phyloP scores from a whole-genome alignment of 35 echinoderm and acorn worm species.

The Nesometra sesokonis region DNA sequence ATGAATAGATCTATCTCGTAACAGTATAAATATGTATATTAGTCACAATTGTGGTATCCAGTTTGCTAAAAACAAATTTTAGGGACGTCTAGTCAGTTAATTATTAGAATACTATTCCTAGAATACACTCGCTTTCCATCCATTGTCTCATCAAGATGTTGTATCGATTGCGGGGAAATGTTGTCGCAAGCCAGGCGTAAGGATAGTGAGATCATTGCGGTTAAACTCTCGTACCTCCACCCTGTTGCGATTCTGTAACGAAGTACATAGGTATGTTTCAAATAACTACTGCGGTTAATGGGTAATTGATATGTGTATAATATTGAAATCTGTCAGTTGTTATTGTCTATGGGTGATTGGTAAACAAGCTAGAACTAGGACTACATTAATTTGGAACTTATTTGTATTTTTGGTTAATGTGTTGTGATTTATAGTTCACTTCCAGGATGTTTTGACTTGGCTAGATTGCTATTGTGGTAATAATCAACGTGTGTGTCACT shows the following conservation, averaged over 20 bases:
- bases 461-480: neutral
- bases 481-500: neutral
- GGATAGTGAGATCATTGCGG: neutral
- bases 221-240: neutral
- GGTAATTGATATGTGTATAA: neutral
- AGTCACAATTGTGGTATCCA: neutral
- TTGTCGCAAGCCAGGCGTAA: neutral
- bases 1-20: no score
- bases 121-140: neutral
- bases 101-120: neutral
- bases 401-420: neutral
- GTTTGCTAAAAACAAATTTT: neutral
- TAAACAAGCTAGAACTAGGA: neutral
- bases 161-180: neutral
- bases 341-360: neutral
- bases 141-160: neutral
- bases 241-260: neutral
- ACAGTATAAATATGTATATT: neutral
- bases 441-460: neutral
- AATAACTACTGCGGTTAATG: neutral
- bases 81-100: neutral
- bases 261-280: neutral
- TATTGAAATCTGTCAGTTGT: neutral
- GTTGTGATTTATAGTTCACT: neutral
- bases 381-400: neutral